phyloP scores from a whole-genome alignment of 2,113 vertebrate species.

The Rattus norvegicus region DNA sequence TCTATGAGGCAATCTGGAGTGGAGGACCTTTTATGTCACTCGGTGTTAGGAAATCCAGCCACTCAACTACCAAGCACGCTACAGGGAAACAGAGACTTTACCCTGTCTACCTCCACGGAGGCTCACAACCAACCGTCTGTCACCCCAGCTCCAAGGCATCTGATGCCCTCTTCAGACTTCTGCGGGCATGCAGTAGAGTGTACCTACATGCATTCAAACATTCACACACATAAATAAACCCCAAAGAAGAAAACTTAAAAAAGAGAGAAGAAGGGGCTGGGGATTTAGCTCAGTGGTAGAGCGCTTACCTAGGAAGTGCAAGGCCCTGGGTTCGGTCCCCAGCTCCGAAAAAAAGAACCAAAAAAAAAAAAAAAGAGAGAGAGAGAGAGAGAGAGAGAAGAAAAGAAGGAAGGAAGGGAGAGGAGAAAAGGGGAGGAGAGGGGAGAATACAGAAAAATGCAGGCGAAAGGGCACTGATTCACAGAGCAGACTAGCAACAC shows the following conservation, averaged over 20 bases:
- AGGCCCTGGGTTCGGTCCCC: too few species aligned
- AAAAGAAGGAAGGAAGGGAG: too few species aligned
- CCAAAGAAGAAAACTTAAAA: neutral
- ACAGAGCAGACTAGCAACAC: neutral
- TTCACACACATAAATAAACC: neutral
- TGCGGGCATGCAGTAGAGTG: neutral
- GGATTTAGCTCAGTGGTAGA: too few species aligned
- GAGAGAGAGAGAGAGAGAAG: too few species aligned
- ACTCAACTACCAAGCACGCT: neutral
- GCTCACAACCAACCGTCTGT: neutral
- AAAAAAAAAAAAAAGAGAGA: too few species aligned
- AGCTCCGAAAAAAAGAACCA: too few species aligned
- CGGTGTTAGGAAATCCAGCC: neutral
- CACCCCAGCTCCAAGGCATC: neutral
- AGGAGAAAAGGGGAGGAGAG: neutral
- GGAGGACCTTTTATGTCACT: neutral
- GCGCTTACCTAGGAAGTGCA: too few species aligned
- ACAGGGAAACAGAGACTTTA: neutral
- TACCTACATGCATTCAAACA: neutral
- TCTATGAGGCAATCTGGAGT: neutral
- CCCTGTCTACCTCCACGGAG: neutral
- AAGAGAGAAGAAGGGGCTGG: too few species aligned
- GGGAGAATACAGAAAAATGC: neutral
- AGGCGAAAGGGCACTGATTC: neutral
- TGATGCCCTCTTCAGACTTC: neutral